These are phyloP conservation scores for Sinodicranocentrus sp. DNA, from an alignment of 2,888 invertebrate species.

Conservation along the genomic window DNA sequence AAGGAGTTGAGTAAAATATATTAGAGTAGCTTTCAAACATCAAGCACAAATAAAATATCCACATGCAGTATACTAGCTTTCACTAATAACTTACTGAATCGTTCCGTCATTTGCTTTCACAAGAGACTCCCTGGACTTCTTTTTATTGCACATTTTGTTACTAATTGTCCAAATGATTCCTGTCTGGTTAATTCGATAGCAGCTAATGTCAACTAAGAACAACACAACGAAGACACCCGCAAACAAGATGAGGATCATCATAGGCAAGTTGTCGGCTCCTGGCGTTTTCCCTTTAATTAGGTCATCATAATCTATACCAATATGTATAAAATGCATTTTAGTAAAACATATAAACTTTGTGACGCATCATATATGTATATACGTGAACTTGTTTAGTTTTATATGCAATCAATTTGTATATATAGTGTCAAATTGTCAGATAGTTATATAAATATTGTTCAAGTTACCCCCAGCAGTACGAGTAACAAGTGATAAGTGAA, in stretches of 20 bases:
- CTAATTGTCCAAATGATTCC: conserved; percentile 75
- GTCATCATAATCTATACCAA: conserved; percentile 50
- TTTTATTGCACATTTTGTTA: conserved; percentile 60
- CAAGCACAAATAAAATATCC: conserved; percentile 10
- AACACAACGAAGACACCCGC: conserved; percentile 86
- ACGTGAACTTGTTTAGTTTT: too few relatives aligned
- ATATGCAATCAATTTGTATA: too few relatives aligned
- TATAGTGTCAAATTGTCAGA: background rate
- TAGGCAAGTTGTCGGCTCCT: conserved; percentile 84
- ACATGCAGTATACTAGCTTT: background rate
- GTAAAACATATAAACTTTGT: too few relatives aligned
- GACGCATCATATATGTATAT: too few relatives aligned
- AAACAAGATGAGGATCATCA: conserved; percentile 89
- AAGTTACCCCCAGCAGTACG: conserved; percentile 11
- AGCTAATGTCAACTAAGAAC: conserved; percentile 88
- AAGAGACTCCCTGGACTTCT: conserved; percentile 62
- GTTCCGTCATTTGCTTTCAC: conserved; percentile 62
- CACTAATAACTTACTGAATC: conserved; percentile 45
- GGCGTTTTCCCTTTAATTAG: conserved; percentile 37
- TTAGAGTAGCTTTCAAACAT: background rate
- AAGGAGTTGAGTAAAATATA: background rate
- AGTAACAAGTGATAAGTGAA: background rate
- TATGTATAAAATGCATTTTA: too few relatives aligned
- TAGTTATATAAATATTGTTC: background rate
- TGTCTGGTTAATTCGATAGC: conserved; percentile 84